phyloP scores from a whole-genome alignment of 2,797 vertebrate genomes.

The Neosilurus hyrtlii region DNA sequence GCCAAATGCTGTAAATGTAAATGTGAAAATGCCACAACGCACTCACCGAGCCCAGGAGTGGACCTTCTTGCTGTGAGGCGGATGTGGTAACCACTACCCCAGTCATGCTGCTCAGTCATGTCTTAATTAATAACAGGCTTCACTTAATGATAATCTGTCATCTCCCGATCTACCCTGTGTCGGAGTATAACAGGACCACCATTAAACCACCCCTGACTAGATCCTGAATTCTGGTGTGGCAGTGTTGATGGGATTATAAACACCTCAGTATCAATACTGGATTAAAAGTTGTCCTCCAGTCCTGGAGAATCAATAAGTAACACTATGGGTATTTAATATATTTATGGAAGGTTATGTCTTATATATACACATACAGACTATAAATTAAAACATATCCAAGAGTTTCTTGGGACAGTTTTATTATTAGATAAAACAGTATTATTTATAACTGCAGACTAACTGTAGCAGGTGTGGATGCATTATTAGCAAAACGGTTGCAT shows the following conservation, averaged over 20 bases:
- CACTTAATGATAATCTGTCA: background rate
- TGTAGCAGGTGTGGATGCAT: background rate
- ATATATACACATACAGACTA: background rate
- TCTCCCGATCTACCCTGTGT: background rate
- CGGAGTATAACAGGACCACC: background rate
- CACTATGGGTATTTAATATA: background rate
- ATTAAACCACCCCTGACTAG: background rate
- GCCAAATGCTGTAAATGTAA: no score
- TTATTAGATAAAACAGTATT: background rate
- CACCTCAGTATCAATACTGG: background rate
- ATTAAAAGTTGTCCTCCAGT: background rate
- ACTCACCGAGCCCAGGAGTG: no score
- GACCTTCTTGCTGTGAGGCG: no score
- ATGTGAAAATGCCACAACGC: no score
- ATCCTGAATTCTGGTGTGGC: background rate
- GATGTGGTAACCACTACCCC: no score
- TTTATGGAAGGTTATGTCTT: background rate
- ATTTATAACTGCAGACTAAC: background rate
- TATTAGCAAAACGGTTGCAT: slow-evolving; percentile 15
- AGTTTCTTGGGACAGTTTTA: background rate
- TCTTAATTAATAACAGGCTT: background rate
- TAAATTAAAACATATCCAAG: background rate
- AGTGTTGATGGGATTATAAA: background rate
- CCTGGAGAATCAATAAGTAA: background rate
- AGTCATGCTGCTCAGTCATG: background rate